Base-by-base conservation (phyloP, 2,113 vertebrate genomes). In the Mormoops blainvillei region DNA sequence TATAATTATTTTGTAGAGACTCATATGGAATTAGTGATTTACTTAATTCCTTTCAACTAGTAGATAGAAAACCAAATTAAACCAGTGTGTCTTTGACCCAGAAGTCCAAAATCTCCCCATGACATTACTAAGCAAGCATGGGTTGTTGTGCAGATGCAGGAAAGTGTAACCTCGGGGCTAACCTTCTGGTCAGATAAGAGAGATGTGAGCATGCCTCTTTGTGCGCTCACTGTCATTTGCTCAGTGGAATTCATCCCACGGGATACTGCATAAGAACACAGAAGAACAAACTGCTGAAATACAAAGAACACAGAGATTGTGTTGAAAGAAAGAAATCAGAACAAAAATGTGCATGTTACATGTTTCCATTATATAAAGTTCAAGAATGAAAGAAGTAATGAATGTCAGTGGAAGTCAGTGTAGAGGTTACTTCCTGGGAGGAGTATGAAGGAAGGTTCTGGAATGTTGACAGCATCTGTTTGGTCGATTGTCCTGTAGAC, bases 151-250 rank as follows among this genome's bases (percentile, higher is more conserved):
- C n/a, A 28, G 43, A 14, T 43, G 7, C 19, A 28, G 50, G 71
- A 4, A 13, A 58, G 7, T 1, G 5, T 9, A 4, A 48, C 0
- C 5, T 13, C 15, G 0, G 19, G 19, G 12, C 13, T 9, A 22
- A 3, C 33, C 8, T 45, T 68, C 36, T 20, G 10, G 13, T 24
- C 33, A 20, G 8, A 26, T 13, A 48, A 36, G 1, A 2, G 1
- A 8, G 20, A 1, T 7, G 0, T 4, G 7, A 6, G 13, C 1
- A 1, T 2, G 4, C 3, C 16, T 19, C 16, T 19, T 1, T 2
- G 13, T 19, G 36, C 6, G 8, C 36, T 5, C 33, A 36, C 3
- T 16, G 15, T 9, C 48, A 5, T 0, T 52, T 89, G 43, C 20
- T 73, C 24, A 18, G 24, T 20, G 11, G 63, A 1, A 20, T 41